A percentile compares a stretch with the other conserved stretches of the same genome.
phyloP scores from a whole-genome alignment of 2,113 vertebrate species.

The Trematocara variabile region DNA sequence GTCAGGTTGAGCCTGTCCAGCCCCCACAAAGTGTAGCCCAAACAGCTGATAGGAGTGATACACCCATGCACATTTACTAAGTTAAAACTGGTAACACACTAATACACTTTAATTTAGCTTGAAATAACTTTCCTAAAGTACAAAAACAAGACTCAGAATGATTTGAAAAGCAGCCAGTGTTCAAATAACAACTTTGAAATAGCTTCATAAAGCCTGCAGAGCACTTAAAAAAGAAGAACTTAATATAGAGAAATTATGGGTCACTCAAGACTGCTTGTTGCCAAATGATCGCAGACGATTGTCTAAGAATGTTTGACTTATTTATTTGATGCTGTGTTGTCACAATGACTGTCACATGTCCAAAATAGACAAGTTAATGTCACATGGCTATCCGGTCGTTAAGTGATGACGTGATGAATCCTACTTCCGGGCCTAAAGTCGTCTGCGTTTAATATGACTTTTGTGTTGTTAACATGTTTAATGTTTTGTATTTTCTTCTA shows the following conservation, averaged over 20 bases:
- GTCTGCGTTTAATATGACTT: too few species aligned
- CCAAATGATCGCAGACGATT: not conserved
- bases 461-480: too few species aligned
- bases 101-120: accelerated
- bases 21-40: not conserved
- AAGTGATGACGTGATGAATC: too few species aligned
- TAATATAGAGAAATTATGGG: accelerated
- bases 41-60: not conserved
- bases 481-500: too few species aligned
- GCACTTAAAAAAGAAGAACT: not conserved
- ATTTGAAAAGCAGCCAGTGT: not conserved
- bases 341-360: not conserved
- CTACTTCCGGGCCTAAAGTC: too few species aligned
- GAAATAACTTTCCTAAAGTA: not conserved
- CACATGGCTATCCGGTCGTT: accelerated
- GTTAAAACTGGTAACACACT: not conserved
- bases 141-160: not conserved
- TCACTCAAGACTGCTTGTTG: not conserved
- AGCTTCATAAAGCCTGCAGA: accelerated
- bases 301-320: not conserved
- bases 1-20: not conserved
- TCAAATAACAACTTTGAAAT: not conserved
- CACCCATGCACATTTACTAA: not conserved
- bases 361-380: not conserved
- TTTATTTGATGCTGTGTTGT: not conserved